Conservation (phyloP, 1,140 invertebrate species). For the Bombus confusus region DNA sequence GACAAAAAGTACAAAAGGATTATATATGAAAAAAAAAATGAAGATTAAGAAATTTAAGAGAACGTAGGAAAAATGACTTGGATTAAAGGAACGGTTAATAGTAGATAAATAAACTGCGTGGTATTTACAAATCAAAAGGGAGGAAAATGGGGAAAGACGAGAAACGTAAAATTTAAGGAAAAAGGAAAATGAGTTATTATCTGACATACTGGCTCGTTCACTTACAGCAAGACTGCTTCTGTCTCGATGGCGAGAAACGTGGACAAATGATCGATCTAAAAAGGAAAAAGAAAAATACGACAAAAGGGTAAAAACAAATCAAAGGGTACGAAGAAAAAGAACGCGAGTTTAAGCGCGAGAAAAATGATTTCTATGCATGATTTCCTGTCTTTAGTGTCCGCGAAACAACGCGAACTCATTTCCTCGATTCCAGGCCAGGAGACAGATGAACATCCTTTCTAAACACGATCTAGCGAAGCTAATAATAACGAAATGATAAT, state of each 20-base stretch:
- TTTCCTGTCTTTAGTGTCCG: not conserved
- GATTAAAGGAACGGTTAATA: slow-evolving; percentile 59
- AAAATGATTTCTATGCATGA: slow-evolving; percentile 1
- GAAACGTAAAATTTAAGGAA: slow-evolving; percentile 21
- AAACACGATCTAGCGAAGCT: slow-evolving; percentile 47
- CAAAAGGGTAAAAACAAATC: not conserved
- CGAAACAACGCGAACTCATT: not conserved
- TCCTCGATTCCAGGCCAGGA: slow-evolving; percentile 36
- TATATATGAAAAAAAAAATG: not conserved
- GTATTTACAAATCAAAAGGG: slow-evolving; percentile 78
- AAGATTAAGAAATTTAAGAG: not conserved
- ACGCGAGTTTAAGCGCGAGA: not conserved
- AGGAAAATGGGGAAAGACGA: slow-evolving; percentile 22
- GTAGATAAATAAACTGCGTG: slow-evolving; percentile 76
- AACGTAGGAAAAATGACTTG: slow-evolving; percentile 19
- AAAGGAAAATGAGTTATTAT: not conserved
- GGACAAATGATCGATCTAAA: not conserved
- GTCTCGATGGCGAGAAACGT: slow-evolving; percentile 49
- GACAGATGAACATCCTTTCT: slow-evolving; percentile 54
- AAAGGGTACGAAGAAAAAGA: not conserved
- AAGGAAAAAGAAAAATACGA: not conserved
- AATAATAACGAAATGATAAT: slow-evolving; percentile 61
- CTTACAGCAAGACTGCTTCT: slow-evolving; percentile 54
- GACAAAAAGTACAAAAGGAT: slow-evolving; percentile 2
- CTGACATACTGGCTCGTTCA: slow-evolving; percentile 64